Evolutionary conservation across 2,113 vertebrate species (phyloP), one percentile per base, ranked within the genome.

Genomic region (Panthera uncia): DNA sequence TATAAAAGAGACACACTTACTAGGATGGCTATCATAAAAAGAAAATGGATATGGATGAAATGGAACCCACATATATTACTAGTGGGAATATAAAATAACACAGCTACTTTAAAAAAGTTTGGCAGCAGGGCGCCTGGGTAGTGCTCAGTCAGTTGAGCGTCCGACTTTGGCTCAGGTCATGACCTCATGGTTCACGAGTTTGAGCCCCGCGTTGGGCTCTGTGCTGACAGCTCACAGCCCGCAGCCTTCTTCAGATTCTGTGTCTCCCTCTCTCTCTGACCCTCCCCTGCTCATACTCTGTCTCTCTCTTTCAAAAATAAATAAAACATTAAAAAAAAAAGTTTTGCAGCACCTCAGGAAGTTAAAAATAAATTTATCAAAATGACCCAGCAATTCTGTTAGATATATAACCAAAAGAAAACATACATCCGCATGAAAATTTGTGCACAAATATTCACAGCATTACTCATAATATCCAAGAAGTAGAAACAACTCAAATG

Each of bases 361-460:
- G 29, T 94, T 96, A 89, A 90, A 84, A 16, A 73, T 41, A 91
- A 83, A 83, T 82, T 89, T 63, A 80, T 81, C 57, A 81, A 94
- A 96, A 80, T 29, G 5, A 92, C 27, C 16, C 29, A 76, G 50
- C n/a, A 91, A 94, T 65, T 92, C 66, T 69, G 14, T 68, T 89
- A 94, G 1, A 4, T 82, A 88, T 74, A 87, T 10, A 57, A 4
- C 57, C 25, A 50, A 48, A 90, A 52, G 52, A 88, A 95, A 92
- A 92, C n/a, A 76, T 45, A 82, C 25, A 66, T 31, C 19, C 41
- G 82, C 16, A 89, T 29, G 89, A 89, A 92, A 89, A 86, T 84
- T 48, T 80, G 36, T 61, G 79, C 29, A 65, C 7, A 31, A 80
- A 92, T 92, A 89, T 69, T 95, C 50, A 94, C 1, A 96, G 29